Evolutionary conservation across 2,113 vertebrate species (phyloP), one percentile per base, ranked within the genome.

Genomic region (Cyprinodon variegatus): DNA sequence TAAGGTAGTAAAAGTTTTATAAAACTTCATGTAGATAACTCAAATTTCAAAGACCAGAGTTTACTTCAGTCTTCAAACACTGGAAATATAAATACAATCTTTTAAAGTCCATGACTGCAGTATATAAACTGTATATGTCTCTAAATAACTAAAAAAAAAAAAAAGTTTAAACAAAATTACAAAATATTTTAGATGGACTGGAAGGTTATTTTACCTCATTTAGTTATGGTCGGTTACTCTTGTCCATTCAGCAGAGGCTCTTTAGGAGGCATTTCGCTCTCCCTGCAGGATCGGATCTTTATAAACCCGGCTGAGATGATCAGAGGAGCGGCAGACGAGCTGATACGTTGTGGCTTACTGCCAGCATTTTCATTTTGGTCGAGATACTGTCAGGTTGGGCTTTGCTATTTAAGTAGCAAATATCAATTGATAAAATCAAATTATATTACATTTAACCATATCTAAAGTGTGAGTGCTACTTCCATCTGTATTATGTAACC

Each of bases 151-250:
- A 22, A 9, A 40, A 40, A 65, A 37, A 61, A 43, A 40, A 11
- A 12, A n/a, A 63, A 2, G 15, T 40, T 6, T 64, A 11, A 43
- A 65, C 39, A 15, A 15, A 20, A 29, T 29, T 7, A 29, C 29
- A 29, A 53, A 57, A 37, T 0, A 12, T 14, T 62, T 50, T n/a
- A 41, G 46, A 65, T 48, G 43, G 14, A 65, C 4, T 10, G n/a
- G 2, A 50, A 57, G 10, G 13, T 64, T 15, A 12, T n/a, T 45
- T 86, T 88, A 91, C 85, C 64, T 91, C 84, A 90, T 90, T 86
- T 61, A 89, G 68, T 65, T 78, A 68, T 72, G 76, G 73, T 45
- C 77, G 22, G 76, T 70, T 67, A 59, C 76, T 75, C 77, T 40
- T 43, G 60, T 86, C 70, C 77, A 29, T 65, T 83, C 74, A 74